Base-by-base conservation (phyloP, 2,797 vertebrate genomes). In the Psittacula echo region DNA sequence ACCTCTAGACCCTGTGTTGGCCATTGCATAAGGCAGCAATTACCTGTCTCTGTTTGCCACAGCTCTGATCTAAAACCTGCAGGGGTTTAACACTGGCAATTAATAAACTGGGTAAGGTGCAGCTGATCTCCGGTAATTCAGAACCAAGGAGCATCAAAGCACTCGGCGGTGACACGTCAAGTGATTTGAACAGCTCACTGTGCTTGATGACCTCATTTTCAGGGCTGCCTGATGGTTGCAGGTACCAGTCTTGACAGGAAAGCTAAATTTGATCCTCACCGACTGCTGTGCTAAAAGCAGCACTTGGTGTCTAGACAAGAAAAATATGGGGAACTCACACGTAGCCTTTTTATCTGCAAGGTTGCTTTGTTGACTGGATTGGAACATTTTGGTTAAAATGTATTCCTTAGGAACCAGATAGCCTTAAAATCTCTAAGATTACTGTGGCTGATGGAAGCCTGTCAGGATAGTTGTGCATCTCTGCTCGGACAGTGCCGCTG, bases 1-100 rank as follows among this genome's bases (percentile, higher is more conserved):
- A 13, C 24, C 8, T 51, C 10, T 27, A 42, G 47, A 37, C 48
- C 9, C 3, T 0, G 1, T 5, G 2, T 4, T n/a, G 7, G 16
- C 5, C 17, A 8, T 42, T n/a, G 1, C 4, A 0, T 29, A 10
- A 18, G 17, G 47, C 16, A 44, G 42, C 10, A 16, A 2, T 27
- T 16, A 20, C 19, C 53, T 22, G 13, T 12, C 9, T 34, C 27
- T 18, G 24, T 0, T 0, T 19, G 30, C 50, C 24, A 5, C 47
- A 51, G 70, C 56, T 56, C 51, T 47, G 39, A 1, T 22, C 61
- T n/a, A 39, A 18, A 27, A 10, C 42, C 51, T 4, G 0, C 7
- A 26, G 67, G 9, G 45, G 11, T 27, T 89, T 3, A 51, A 60
- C n/a, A 26, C n/a, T 26, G 56, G 56, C 56, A 26, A 23, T 72